These are phyloP conservation scores for Pyxicephalus adspersus DNA, from an alignment of 2,113 vertebrate species.

Conservation along the genomic window DNA sequence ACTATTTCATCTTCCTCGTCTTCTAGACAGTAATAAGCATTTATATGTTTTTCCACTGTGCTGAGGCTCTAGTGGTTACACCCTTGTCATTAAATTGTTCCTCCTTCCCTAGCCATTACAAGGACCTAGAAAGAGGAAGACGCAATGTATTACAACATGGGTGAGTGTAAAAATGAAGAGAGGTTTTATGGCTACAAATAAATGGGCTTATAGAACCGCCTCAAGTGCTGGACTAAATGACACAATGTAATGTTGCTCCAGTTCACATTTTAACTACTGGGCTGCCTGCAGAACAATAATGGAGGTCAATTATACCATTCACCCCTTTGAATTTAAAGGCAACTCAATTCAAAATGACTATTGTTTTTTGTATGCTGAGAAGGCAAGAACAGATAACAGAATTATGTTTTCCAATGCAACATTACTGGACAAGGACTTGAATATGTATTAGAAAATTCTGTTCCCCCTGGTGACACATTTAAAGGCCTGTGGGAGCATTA, in stretches of 20 bases:
- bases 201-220: neutral
- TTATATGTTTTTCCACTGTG: constrained; percentile 23
- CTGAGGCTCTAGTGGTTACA: constrained; percentile 26
- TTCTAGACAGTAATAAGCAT: constrained; percentile 46
- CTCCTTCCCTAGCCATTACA: constrained; percentile 37
- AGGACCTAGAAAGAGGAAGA: constrained; percentile 34
- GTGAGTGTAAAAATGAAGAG: constrained; percentile 13
- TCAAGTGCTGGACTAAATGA: neutral
- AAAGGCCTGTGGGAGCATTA: no score
- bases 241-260: neutral
- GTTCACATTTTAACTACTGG: neutral
- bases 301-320: no score
- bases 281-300: neutral
- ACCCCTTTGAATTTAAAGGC: no score
- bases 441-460: no score
- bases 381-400: no score
- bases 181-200: constrained; percentile 19
- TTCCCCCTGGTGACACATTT: no score
- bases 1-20: constrained; percentile 33
- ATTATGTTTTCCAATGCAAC: no score
- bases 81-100: constrained; percentile 50
- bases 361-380: no score
- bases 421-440: no score
- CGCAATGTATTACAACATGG: constrained; percentile 37
- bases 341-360: no score